Evolutionary conservation across 2,797 vertebrate genomes (phyloP).

Genomic region (Buphagus erythrorhynchus): DNA sequence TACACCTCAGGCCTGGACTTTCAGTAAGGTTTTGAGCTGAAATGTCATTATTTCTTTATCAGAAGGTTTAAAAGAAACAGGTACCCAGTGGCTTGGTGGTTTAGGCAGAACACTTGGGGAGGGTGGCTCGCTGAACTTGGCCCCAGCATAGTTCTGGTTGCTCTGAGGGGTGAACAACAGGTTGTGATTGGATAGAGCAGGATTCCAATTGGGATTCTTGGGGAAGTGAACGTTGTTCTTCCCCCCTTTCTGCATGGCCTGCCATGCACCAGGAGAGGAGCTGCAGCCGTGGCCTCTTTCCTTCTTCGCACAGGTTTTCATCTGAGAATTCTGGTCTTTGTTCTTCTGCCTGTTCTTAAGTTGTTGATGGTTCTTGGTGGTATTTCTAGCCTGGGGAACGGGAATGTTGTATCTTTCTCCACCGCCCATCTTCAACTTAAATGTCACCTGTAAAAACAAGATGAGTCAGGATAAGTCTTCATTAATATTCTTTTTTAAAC

Average conservation of each 20-base stretch:
- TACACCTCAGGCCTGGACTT: conserved; percentile 90
- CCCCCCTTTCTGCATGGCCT: conserved; percentile 88
- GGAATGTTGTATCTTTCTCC: conserved; percentile 96
- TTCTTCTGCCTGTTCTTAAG: conserved; percentile 87
- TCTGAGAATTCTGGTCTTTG: conserved; percentile 85
- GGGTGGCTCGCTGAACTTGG: conserved; percentile 97
- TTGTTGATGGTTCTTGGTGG: conserved; percentile 87
- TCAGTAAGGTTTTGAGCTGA: conserved; percentile 96
- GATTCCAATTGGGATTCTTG: conserved; percentile 88
- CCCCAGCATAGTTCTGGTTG: conserved; percentile 92
- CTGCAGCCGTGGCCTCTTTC: conserved; percentile 82
- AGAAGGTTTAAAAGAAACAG: conserved; percentile 87
- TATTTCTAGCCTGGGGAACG: conserved; percentile 86
- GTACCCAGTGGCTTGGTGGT: conserved; percentile 97
- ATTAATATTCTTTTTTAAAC: background rate
- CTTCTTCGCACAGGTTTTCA: conserved; percentile 84
- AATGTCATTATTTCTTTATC: conserved; percentile 96
- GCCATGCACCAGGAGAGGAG: conserved; percentile 86
- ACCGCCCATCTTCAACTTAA: conserved; percentile 90
- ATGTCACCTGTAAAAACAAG: conserved; percentile 86
- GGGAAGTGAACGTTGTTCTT: conserved; percentile 84
- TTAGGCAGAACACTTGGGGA: conserved; percentile 95
- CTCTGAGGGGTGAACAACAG: conserved; percentile 86
- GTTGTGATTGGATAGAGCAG: conserved; percentile 81
- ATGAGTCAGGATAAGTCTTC: background rate